Evolutionary conservation across 92 coral and sea anemone genomes (phyloP).

Genomic region (Virgularia gustaviana): DNA sequence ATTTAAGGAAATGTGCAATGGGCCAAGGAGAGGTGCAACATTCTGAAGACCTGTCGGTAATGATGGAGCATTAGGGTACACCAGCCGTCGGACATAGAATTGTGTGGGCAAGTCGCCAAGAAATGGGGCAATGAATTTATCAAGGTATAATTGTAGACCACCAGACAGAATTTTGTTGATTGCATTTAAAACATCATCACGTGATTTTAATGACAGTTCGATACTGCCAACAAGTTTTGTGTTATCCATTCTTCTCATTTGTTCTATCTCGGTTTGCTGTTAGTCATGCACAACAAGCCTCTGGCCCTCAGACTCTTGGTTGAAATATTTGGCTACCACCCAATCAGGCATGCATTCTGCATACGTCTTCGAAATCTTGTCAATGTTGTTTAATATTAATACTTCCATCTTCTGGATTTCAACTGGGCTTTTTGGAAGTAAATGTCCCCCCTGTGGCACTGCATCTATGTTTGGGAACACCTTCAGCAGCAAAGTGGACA

Average conservation of each 20-base stretch:
- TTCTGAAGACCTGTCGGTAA: constrained; percentile 1
- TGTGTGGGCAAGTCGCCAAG: constrained; percentile 33
- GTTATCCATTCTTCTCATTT: constrained; percentile 20
- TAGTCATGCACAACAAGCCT: constrained; percentile 21
- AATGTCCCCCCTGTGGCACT: not conserved
- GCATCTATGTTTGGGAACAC: too few relatives aligned
- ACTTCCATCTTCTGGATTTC: not conserved
- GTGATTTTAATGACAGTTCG: not conserved
- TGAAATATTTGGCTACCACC: not conserved
- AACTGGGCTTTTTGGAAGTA: not conserved
- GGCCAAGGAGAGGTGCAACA: constrained; percentile 24
- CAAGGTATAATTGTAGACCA: constrained; percentile 14
- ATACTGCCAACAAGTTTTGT: constrained; percentile 27
- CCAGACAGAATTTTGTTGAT: not conserved
- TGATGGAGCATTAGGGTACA: constrained; percentile 4
- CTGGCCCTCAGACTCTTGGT: constrained; percentile 17
- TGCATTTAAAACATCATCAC: not conserved
- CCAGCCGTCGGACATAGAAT: constrained; percentile 30
- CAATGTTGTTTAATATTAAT: not conserved
- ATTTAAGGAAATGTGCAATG: constrained; percentile 12
- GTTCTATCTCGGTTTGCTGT: constrained; percentile 13
- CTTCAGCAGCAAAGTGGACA: not conserved
- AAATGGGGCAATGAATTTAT: constrained; percentile 13
- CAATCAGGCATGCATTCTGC: not conserved
- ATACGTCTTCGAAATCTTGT: not conserved